Conservation (phyloP, 2,113 vertebrate species). For the Embiotoca jacksoni region DNA sequence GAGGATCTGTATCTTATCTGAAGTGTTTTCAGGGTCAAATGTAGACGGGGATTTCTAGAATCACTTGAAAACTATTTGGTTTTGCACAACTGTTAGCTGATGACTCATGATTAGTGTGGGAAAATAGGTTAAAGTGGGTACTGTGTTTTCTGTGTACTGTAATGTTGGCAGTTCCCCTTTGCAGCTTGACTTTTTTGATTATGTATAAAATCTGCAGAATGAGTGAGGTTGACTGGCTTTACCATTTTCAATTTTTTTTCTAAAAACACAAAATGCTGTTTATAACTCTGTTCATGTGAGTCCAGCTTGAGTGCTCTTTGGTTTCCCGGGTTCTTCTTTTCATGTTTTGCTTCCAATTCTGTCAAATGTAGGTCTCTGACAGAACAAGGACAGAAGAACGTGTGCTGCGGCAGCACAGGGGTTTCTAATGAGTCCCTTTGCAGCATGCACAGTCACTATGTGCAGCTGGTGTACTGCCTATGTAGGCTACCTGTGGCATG, state of each 20-base stretch:
- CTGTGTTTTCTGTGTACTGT: no score
- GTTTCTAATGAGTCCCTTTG: constrained; percentile 56
- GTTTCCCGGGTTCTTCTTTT: constrained; percentile 1
- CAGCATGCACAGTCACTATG: constrained; percentile 27
- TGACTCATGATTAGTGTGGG: not conserved
- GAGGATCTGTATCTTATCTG: constrained; percentile 31
- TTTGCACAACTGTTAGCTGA: constrained; percentile 15
- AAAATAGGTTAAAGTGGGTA: constrained; percentile 6
- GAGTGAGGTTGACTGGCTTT: not conserved
- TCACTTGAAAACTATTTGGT: constrained; percentile 12
- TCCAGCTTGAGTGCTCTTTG: not conserved
- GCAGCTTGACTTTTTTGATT: not conserved
- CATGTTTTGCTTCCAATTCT: constrained; percentile 9
- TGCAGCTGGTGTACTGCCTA: constrained; percentile 49
- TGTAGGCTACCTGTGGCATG: constrained; percentile 44
- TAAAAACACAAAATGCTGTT: not conserved
- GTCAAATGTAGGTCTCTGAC: constrained; percentile 12
- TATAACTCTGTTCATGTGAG: not conserved
- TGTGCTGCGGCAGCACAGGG: constrained; percentile 7
- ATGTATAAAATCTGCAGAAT: not conserved
- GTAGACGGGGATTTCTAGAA: constrained; percentile 9
- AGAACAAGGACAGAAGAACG: constrained; percentile 41
- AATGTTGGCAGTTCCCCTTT: not conserved
- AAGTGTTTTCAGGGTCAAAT: constrained; percentile 1
- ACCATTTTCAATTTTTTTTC: not conserved